These are phyloP conservation scores for Ostrea denselamellosa DNA, from an alignment of 1,140 invertebrate species.

Conservation along the genomic window DNA sequence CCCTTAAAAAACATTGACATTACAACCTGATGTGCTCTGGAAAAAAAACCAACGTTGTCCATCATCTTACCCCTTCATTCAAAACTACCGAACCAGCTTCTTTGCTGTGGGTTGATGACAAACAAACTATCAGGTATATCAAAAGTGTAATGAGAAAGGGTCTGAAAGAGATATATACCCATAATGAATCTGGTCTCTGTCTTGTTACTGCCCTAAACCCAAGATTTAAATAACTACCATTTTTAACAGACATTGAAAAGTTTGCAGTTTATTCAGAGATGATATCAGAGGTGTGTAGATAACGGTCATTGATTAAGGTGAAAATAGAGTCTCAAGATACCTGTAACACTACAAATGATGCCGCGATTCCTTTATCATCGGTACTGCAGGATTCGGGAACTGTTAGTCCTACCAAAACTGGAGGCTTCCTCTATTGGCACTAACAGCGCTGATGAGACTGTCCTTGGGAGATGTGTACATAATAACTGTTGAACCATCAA, in stretches of 20 bases:
- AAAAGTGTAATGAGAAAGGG: background rate
- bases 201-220: background rate
- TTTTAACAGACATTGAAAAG: background rate
- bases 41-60: constrained; percentile 45
- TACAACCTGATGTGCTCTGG: constrained; percentile 41
- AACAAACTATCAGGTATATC: background rate
- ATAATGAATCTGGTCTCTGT: background rate
- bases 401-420: background rate
- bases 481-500: background rate
- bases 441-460: background rate
- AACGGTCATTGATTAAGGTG: background rate
- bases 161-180: background rate
- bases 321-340: background rate
- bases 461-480: background rate
- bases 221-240: too few relatives aligned
- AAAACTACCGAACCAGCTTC: constrained; percentile 32
- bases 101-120: background rate
- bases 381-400: background rate
- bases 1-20: constrained; percentile 32
- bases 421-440: background rate
- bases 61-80: constrained; percentile 46
- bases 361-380: background rate
- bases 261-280: background rate
- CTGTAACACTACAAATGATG: background rate
- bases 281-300: background rate